These are phyloP conservation scores for Callimorpha dominula DNA, from an alignment of 2,888 invertebrate genomes.

Conservation along the genomic window DNA sequence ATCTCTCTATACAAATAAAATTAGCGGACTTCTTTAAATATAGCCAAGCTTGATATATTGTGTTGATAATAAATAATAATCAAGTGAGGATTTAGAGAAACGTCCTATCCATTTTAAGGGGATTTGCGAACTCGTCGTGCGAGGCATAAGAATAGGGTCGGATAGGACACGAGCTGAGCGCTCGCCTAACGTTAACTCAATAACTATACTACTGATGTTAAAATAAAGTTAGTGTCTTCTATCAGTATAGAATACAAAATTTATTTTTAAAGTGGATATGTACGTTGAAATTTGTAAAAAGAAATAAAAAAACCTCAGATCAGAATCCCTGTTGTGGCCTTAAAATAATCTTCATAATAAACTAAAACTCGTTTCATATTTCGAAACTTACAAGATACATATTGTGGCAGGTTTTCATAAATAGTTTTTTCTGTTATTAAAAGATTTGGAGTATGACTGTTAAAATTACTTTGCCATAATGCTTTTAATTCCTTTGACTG, in stretches of 20 bases:
- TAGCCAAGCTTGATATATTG: slow-evolving; percentile 72
- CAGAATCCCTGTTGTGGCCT: too few species aligned
- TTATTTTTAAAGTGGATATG: not conserved
- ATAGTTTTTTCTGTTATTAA: too few species aligned
- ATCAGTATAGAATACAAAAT: not conserved
- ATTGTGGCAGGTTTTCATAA: too few species aligned
- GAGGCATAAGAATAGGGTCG: slow-evolving; percentile 72
- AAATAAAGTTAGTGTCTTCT: slow-evolving; percentile 21
- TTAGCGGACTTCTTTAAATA: slow-evolving; percentile 54
- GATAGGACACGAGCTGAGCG: slow-evolving; percentile 53
- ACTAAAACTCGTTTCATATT: too few species aligned
- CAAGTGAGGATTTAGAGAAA: slow-evolving; percentile 80
- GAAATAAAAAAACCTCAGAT: too few species aligned
- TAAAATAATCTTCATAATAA: too few species aligned
- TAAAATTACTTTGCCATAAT: too few species aligned
- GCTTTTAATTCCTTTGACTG: too few species aligned
- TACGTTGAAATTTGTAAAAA: not conserved
- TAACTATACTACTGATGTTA: slow-evolving; percentile 23
- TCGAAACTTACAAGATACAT: too few species aligned
- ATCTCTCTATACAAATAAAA: slow-evolving; percentile 38
- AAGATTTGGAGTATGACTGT: too few species aligned
- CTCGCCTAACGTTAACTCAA: slow-evolving; percentile 37
- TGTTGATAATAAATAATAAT: slow-evolving; percentile 84
- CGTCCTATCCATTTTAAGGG: slow-evolving; percentile 83
- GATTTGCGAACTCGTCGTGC: slow-evolving; percentile 76